Base-by-base conservation (phyloP, 2,797 vertebrate species). In the Smutsia gigantea region DNA sequence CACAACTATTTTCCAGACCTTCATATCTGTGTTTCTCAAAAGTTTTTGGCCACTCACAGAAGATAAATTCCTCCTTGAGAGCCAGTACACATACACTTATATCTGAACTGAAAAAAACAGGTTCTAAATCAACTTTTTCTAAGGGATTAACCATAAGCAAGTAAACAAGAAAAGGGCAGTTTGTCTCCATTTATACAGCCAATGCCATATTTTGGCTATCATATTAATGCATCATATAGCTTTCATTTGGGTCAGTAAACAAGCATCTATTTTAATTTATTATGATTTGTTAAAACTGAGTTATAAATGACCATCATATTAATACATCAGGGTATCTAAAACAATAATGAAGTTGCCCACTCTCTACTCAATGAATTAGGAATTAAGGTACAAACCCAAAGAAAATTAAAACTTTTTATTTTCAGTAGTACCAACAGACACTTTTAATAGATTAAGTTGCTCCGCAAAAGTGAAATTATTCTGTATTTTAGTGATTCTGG, bases 61-160 rank as follows among this genome's bases (percentile, higher is more conserved):
- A 39, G 71, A 18, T 53, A 27, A 78, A 88, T 83, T 93, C 34
- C 68, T 93, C 61, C 42, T 14, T 63, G 42, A 53, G 34, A 66
- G 68, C 29, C 95, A 91, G 89, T 19, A 94, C 7, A 61, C 11
- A 91, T 3, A 59, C 0, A 93, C 49, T 71, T 51, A 91, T 1
- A 69, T 49, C 61, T 6, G 83, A 74, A 93, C 25, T 94, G 53
- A 94, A 78, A 94, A 77, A 85, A 4, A 29, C 42, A 7, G 27
- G 25, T 37, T 92, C 37, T 53, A 89, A 77, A 31, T 93, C 55
- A 86, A 23, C 42, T 87, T 92, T 66, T 85, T 64, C 51, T 79
- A 69, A 84, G 23, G 11, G 25, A 84, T 66, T 83, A 95, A 86
- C 18, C 53, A 90, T 66, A 93, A 64, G 37, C n/a, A 97, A 94